These are phyloP conservation scores for Darwinula stevensoni DNA, from an alignment of 2,888 invertebrate genomes.

Conservation along the genomic window DNA sequence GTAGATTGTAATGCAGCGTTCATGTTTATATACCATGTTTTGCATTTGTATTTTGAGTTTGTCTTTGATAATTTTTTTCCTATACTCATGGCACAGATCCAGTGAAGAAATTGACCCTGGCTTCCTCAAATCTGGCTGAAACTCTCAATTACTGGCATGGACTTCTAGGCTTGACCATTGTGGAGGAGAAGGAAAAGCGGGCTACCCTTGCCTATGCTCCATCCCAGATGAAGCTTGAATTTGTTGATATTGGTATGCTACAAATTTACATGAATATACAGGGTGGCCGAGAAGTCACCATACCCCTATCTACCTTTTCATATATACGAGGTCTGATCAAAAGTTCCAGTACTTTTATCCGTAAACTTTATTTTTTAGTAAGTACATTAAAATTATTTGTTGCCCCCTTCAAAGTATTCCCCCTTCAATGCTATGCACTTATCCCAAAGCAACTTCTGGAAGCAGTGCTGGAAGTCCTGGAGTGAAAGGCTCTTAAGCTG, in stretches of 20 bases:
- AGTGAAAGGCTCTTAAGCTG: too few species aligned
- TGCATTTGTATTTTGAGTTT: background rate
- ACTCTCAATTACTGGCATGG: slow-evolving; percentile 61
- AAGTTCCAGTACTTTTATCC: too few species aligned
- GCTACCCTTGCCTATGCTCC: slow-evolving; percentile 33
- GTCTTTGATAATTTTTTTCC: slow-evolving; percentile 4
- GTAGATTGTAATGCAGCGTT: slow-evolving; percentile 1
- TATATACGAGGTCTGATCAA: too few species aligned
- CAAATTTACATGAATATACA: too few species aligned
- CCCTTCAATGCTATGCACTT: background rate
- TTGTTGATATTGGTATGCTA: slow-evolving; percentile 32
- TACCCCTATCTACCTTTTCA: too few species aligned
- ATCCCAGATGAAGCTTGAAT: slow-evolving; percentile 42
- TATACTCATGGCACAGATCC: slow-evolving; percentile 30
- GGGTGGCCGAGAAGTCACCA: too few species aligned
- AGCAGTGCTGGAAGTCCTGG: too few species aligned
- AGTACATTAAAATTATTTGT: too few species aligned
- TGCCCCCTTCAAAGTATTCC: too few species aligned
- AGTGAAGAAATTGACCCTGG: slow-evolving; percentile 40
- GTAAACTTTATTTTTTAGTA: too few species aligned
- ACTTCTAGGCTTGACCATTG: slow-evolving; percentile 38
- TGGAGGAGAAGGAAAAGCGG: slow-evolving; percentile 26
- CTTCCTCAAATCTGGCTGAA: slow-evolving; percentile 38
- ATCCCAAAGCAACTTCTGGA: background rate
- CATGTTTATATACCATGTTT: slow-evolving; percentile 5